phyloP scores from a whole-genome alignment of 2,888 invertebrate species.

The Pheosia tremula region DNA sequence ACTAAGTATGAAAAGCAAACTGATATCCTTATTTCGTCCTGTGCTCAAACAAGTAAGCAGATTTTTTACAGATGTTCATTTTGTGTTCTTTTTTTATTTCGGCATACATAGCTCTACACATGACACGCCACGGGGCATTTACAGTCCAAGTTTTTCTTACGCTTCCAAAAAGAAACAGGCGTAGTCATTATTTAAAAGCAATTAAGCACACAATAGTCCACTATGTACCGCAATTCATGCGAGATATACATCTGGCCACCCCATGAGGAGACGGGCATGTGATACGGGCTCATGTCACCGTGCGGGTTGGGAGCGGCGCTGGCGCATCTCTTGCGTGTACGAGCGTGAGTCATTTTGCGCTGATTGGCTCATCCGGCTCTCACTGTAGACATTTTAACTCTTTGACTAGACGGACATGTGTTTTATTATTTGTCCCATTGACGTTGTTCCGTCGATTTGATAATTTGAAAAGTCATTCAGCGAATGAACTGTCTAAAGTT shows the following conservation, averaged over 20 bases:
- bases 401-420: conserved; percentile 52
- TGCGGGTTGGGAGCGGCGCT: conserved; percentile 51
- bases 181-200: conserved; percentile 3
- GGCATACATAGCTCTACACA: neutral
- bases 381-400: conserved; percentile 70
- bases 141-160: neutral
- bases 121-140: neutral
- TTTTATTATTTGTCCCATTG: conserved; percentile 36
- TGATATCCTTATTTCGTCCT: neutral
- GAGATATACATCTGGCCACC: conserved; percentile 31
- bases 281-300: conserved; percentile 55
- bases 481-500: neutral
- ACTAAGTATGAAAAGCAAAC: neutral
- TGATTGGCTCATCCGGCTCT: conserved; percentile 80
- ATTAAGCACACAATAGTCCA: conserved; percentile 8
- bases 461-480: conserved; percentile 35
- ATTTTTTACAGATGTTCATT: neutral
- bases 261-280: conserved; percentile 26
- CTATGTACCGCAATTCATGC: conserved; percentile 6
- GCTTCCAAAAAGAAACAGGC: neutral
- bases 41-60: neutral
- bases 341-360: conserved; percentile 71
- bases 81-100: no score
- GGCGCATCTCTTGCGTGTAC: conserved; percentile 52
- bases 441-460: conserved; percentile 23